Conservation (phyloP, 2,113 vertebrate species). For the Pomatorhinus ruficollis region DNA sequence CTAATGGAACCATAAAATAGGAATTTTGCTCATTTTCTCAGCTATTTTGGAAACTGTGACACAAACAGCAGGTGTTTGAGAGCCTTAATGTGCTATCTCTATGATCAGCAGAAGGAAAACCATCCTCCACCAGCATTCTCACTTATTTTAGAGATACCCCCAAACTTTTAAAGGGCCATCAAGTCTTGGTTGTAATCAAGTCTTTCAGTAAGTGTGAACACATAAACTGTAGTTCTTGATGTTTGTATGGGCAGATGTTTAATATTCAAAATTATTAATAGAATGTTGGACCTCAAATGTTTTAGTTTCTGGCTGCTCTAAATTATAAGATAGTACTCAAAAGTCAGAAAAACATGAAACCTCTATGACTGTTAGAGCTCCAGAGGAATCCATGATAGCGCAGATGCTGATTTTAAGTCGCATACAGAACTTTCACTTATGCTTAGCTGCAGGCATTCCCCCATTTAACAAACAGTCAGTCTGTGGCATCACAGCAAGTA, state of each 20-base stretch:
- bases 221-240: neutral
- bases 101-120: neutral
- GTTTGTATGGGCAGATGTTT: neutral
- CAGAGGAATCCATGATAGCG: neutral
- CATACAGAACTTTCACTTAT: neutral
- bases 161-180: neutral
- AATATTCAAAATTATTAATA: neutral
- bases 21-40: neutral
- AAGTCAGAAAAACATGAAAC: neutral
- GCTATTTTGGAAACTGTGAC: conserved; percentile 1
- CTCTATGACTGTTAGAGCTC: neutral
- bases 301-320: neutral
- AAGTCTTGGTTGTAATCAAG: neutral
- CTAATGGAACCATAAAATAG: neutral
- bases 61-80: conserved; percentile 8
- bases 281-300: neutral
- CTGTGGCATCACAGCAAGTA: neutral
- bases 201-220: neutral
- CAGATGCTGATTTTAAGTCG: neutral
- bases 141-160: neutral
- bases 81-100: neutral
- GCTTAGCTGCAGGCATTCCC: neutral
- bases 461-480: neutral
- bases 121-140: neutral
- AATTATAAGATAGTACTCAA: neutral